Conservation (phyloP, 2,888 invertebrate genomes). For the Heliconius cydno region DNA sequence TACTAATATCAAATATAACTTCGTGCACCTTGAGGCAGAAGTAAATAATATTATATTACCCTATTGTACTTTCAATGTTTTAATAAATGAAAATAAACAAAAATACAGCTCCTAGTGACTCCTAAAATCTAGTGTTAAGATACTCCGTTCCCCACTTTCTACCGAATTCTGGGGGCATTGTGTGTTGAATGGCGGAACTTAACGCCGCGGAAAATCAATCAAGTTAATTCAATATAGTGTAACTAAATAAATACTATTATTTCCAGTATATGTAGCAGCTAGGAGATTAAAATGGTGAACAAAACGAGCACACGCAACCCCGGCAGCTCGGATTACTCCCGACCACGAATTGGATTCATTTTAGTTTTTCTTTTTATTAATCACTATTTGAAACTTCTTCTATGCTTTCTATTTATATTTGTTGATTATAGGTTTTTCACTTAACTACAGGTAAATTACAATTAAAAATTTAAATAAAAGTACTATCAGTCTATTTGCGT, state of each 20-base stretch:
- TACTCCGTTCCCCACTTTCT: too few species aligned
- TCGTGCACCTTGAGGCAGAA: neutral
- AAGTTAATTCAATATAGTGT: neutral
- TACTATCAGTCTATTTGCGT: neutral
- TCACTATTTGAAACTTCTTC: conserved; percentile 45
- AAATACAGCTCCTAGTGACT: too few species aligned
- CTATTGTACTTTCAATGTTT: neutral
- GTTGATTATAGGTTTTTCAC: conserved; percentile 16
- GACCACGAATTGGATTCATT: conserved; percentile 46
- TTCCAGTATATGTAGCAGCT: neutral
- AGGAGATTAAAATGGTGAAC: conserved; percentile 12
- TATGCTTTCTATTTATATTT: conserved; percentile 7
- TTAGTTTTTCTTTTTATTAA: conserved; percentile 43
- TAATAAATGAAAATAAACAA: neutral
- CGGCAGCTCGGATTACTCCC: conserved; percentile 34
- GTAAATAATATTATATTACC: neutral
- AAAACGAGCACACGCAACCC: conserved; percentile 27
- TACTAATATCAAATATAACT: neutral
- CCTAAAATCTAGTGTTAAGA: too few species aligned
- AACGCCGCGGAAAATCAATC: too few species aligned
- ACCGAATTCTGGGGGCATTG: too few species aligned
- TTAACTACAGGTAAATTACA: neutral
- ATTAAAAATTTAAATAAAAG: neutral
- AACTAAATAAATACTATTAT: conserved; percentile 17
- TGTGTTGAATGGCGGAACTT: too few species aligned